Evolutionary conservation across 2,888 invertebrate species (phyloP), one percentile per base, ranked within the genome.

Genomic region (Odiellus spinosus): DNA sequence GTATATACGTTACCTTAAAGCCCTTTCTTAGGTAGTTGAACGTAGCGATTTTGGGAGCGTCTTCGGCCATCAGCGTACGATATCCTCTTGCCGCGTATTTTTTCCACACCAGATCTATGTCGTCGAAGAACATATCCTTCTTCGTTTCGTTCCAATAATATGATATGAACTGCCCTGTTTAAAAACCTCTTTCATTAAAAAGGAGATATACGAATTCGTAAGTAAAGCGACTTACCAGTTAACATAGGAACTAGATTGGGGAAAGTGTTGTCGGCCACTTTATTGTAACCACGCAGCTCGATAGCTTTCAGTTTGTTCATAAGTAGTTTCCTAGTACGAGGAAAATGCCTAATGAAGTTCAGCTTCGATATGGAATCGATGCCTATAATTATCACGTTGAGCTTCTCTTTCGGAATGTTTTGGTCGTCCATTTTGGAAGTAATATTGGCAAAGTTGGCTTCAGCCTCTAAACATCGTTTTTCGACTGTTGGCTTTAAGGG

Each of bases 281-380:
- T 72, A 48, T 64, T 67, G 63, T 83, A 86, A 1, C 82, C 87
- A 55, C 76, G 73, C 62, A 80, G 71, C 50, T 77, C 76, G 39
- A 81, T 67, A 74, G 82, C 84, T 48, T 73, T 76, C 47, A 77
- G 75, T 17, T 76, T 71, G 40, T 75, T 67, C 6, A 59, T 49
- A 33, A 90, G 68, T 61, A 76, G 78, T 14, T 71, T 66, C 1
- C 73, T 69, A 0, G 85, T 85, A 59, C 73, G 71, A 1, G 80
- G 78, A 76, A 88, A 77, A 8, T 80, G 76, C 44, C 83, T 72
- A 17, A 76, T 71, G 47, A 84, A 73, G 61, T 87, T 83, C 38
- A 82, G 68, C 47, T 85, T 67, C 0, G 88, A 87, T 58, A 88
- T 77, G 40, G 84, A 82, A 61, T 88, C 87, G 58, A 90, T 78